Evolutionary conservation across 2,113 vertebrate genomes (phyloP).

Genomic region (Ailurus styani): DNA sequence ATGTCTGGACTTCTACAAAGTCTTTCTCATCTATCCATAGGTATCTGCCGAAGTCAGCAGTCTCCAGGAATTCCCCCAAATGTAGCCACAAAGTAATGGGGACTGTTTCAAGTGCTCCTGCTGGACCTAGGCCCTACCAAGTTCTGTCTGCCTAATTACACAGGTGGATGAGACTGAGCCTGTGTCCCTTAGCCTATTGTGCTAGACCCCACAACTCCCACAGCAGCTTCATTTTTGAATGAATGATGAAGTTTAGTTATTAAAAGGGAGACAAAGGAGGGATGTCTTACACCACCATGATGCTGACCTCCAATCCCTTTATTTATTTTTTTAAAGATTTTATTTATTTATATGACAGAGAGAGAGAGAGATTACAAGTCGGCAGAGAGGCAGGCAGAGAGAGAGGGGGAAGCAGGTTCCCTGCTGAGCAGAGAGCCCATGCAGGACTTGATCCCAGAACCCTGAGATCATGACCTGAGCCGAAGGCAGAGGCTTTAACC

Average conservation of each 20-base stretch:
- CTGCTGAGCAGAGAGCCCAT: no score
- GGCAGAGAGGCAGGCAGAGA: no score
- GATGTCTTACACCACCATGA: background rate
- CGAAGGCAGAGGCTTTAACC: no score
- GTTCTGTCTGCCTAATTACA: background rate
- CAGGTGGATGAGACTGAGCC: background rate
- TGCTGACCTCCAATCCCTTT: background rate
- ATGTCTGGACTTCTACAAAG: background rate
- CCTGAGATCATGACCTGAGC: no score
- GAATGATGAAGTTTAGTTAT: background rate
- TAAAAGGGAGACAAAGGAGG: background rate
- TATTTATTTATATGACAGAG: no score
- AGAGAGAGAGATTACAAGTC: no score
- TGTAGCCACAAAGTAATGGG: background rate
- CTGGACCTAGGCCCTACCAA: background rate
- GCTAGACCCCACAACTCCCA: background rate
- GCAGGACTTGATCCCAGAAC: no score
- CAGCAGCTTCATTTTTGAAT: background rate
- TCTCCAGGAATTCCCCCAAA: background rate
- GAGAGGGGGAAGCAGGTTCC: no score
- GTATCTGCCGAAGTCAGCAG: background rate
- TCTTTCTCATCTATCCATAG: background rate
- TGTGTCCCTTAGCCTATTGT: background rate
- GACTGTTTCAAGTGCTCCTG: background rate
- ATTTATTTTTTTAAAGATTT: no score